Conservation (phyloP, 1,140 invertebrate species). For the Dinoponera quadriceps region DNA sequence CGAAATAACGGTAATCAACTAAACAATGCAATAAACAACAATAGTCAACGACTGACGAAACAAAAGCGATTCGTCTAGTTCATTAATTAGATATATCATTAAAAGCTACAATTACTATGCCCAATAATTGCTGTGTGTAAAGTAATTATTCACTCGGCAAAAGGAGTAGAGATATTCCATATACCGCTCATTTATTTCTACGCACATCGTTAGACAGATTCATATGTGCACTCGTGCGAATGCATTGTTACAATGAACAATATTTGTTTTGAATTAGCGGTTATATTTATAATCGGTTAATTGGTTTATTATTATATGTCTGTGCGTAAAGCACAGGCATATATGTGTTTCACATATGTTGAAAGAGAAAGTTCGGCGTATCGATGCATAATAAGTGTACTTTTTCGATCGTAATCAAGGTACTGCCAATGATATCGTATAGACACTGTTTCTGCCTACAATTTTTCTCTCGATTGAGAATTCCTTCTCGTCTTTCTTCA, state of each 20-base stretch:
- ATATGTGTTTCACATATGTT: neutral
- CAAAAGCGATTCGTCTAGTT: neutral
- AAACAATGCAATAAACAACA: constrained; percentile 29
- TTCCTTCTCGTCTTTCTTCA: neutral
- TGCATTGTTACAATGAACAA: constrained; percentile 2
- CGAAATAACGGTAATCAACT: neutral
- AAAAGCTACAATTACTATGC: constrained; percentile 14
- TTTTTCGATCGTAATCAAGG: neutral
- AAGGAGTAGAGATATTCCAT: neutral
- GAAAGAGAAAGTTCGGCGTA: neutral
- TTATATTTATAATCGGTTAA: constrained; percentile 13
- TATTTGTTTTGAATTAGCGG: constrained; percentile 26
- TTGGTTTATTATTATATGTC: constrained; percentile 10
- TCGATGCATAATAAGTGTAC: neutral
- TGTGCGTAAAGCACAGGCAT: neutral
- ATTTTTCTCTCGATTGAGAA: neutral
- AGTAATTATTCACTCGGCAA: constrained; percentile 17
- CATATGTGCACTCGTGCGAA: neutral
- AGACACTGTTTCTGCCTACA: neutral
- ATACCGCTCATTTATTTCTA: neutral
- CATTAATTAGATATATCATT: constrained; percentile 3
- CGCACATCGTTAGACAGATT: constrained; percentile 3
- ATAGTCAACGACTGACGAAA: neutral
- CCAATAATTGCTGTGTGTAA: constrained; percentile 15
- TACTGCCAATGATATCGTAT: neutral